Conservation (phyloP, 2,113 vertebrate species). For the Trogon melanurus region DNA sequence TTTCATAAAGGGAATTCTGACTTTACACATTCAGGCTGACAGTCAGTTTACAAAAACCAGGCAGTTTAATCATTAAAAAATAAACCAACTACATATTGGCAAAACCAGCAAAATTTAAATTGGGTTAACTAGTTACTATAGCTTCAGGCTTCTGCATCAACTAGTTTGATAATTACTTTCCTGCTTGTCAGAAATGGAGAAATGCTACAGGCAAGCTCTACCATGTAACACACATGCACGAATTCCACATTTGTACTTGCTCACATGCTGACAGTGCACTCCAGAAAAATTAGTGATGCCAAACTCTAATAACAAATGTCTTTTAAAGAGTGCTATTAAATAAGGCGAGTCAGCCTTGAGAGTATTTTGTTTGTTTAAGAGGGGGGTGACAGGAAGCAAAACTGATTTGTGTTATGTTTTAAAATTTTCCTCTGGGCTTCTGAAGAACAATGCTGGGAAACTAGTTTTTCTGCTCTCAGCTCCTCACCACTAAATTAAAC, state of each 20-base stretch:
- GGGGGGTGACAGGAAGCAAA: not conserved
- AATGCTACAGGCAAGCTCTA: not conserved
- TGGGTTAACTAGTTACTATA: constrained; percentile 22
- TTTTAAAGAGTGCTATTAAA: not conserved
- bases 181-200: not conserved
- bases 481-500: not conserved
- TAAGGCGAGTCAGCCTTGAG: not conserved
- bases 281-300: not conserved
- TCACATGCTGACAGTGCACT: not conserved
- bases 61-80: not conserved
- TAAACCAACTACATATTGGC: not conserved
- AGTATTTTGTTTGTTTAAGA: not conserved
- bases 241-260: not conserved
- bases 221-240: not conserved
- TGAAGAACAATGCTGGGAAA: not conserved
- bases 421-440: not conserved
- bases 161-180: constrained; percentile 38
- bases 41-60: not conserved
- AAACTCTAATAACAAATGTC: not conserved
- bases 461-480: not conserved
- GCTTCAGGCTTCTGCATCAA: not conserved
- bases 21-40: not conserved
- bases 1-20: not conserved
- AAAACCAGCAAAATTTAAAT: constrained; percentile 16
- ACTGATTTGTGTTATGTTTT: not conserved